Conservation (phyloP, 30 jellyfish, hydroid and myxozoan genomes). For the Euphysa ruthae region DNA sequence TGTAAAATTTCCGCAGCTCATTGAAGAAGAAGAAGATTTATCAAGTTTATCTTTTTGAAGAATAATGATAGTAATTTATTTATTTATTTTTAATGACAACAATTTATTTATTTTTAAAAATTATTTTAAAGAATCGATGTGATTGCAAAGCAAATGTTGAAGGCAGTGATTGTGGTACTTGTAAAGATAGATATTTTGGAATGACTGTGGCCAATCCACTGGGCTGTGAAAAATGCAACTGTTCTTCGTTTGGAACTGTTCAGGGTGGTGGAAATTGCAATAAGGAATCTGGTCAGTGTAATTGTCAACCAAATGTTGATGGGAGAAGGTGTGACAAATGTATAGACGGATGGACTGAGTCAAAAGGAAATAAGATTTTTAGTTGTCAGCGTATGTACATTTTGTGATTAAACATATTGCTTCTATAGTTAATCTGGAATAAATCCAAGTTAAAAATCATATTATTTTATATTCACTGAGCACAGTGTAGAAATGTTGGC, state of each 20-base stretch:
- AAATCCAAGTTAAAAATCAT: too few species aligned
- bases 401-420: too few species aligned
- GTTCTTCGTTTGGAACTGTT: slow-evolving; percentile 54
- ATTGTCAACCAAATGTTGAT: slow-evolving; percentile 48
- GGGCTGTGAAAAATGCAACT: slow-evolving; percentile 62
- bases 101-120: background rate
- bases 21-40: too few species aligned
- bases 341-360: slow-evolving; percentile 52
- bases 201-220: slow-evolving; percentile 41
- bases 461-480: too few species aligned
- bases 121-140: slow-evolving; percentile 38
- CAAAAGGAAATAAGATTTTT: slow-evolving; percentile 22
- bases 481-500: too few species aligned
- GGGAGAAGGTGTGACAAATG: slow-evolving; percentile 54
- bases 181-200: slow-evolving; percentile 38
- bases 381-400: slow-evolving; percentile 61
- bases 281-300: slow-evolving; percentile 43
- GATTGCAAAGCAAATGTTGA: slow-evolving; percentile 56
- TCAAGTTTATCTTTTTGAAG: too few species aligned
- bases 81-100: background rate
- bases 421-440: too few species aligned
- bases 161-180: slow-evolving; percentile 47
- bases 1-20: too few species aligned
- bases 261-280: slow-evolving; percentile 52
- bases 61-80: background rate